phyloP scores from a whole-genome alignment of 2,888 invertebrate species.

The Stramonita haemastoma region DNA sequence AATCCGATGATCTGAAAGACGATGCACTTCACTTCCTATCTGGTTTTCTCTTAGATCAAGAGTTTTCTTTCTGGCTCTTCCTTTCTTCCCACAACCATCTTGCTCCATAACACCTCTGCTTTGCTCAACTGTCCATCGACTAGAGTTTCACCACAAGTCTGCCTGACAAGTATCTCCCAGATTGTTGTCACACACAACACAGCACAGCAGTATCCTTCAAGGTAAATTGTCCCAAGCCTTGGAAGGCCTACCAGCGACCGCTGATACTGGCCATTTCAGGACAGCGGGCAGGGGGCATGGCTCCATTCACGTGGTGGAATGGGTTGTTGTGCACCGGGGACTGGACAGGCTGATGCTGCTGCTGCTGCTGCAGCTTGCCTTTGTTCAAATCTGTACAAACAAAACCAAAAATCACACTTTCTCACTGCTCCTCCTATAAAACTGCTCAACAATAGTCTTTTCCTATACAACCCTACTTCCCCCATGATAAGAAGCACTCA shows the following conservation, averaged over 20 bases:
- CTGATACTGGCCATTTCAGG: slow-evolving; percentile 68
- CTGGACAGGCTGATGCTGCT: slow-evolving; percentile 50
- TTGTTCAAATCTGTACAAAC: slow-evolving; percentile 65
- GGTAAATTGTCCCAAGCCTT: slow-evolving; percentile 42
- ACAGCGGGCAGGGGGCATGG: slow-evolving; percentile 49
- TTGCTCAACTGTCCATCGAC: slow-evolving; percentile 13
- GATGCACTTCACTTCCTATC: neutral
- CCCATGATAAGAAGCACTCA: too few relatives aligned
- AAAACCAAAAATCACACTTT: neutral
- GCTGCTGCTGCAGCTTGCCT: slow-evolving; percentile 61
- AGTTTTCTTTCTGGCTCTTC: too few relatives aligned
- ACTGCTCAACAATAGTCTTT: too few relatives aligned
- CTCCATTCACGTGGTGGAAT: slow-evolving; percentile 50
- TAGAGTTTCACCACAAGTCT: slow-evolving; percentile 56
- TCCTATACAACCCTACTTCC: too few relatives aligned
- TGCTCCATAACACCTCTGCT: neutral
- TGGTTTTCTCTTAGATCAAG: too few relatives aligned
- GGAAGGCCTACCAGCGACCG: slow-evolving; percentile 54
- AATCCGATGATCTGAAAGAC: neutral
- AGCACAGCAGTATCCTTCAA: slow-evolving; percentile 46
- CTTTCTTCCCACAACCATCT: neutral
- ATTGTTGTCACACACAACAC: slow-evolving; percentile 61
- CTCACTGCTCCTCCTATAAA: too few relatives aligned
- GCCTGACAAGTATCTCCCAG: slow-evolving; percentile 59
- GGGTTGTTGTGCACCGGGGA: slow-evolving; percentile 47